Conservation (phyloP, 1,140 invertebrate species). For the Chymomyza costata region DNA sequence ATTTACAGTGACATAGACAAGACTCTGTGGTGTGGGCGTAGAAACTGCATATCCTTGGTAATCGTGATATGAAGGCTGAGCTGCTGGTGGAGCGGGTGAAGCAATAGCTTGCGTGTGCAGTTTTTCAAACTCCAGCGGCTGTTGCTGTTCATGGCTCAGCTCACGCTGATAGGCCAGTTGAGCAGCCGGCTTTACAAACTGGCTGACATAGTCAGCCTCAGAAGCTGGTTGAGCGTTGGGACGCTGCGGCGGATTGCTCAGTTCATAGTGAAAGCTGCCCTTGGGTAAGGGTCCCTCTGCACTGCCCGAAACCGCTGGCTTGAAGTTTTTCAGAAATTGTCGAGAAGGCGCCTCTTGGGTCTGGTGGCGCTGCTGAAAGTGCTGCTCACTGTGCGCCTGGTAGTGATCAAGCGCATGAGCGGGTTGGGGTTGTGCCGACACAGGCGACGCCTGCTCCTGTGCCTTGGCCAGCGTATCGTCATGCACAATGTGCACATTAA, state of each 20-base stretch:
- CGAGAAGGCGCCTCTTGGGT: conserved; percentile 54
- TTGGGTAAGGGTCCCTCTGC: conserved; percentile 37
- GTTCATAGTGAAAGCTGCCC: conserved; percentile 61
- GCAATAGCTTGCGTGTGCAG: conserved; percentile 50
- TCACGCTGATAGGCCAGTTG: conserved; percentile 42
- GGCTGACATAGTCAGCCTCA: conserved; percentile 18
- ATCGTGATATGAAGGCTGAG: neutral
- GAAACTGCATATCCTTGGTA: conserved; percentile 32
- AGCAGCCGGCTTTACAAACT: conserved; percentile 25
- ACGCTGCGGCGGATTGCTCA: conserved; percentile 15
- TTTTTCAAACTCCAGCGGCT: conserved; percentile 5
- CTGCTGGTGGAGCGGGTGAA: conserved; percentile 7
- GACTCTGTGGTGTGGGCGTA: conserved; percentile 34
- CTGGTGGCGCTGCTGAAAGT: conserved; percentile 28
- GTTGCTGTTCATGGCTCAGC: conserved; percentile 11
- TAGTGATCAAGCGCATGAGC: conserved; percentile 29
- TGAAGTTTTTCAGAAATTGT: conserved; percentile 64
- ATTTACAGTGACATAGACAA: conserved; percentile 58
- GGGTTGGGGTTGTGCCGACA: conserved; percentile 2
- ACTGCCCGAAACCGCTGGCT: conserved; percentile 43
- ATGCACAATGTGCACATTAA: conserved; percentile 62
- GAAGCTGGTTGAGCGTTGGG: conserved; percentile 3
- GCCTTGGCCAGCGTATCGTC: conserved; percentile 23
- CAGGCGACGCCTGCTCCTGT: conserved; percentile 4
- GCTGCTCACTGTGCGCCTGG: conserved; percentile 43